A percentile compares a stretch with the other conserved stretches of the same genome.
Evolutionary conservation across 1,140 invertebrate genomes (phyloP).

Genomic region (Ostrea denselamellosa): DNA sequence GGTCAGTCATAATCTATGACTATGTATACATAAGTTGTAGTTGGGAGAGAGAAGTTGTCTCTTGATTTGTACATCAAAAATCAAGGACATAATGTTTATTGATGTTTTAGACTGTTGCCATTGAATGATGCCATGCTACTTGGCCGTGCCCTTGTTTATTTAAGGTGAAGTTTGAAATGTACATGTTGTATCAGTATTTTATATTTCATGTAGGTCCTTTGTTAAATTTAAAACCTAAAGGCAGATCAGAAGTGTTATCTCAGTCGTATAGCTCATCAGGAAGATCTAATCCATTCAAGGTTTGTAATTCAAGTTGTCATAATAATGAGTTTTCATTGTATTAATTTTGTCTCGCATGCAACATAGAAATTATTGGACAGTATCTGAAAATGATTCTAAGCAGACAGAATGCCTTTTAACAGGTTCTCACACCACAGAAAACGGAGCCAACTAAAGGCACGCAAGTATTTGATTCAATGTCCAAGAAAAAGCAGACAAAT

Average conservation of each 20-base stretch:
- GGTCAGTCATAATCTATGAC: too few species aligned
- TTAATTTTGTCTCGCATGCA: not conserved
- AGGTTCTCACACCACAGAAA: constrained; percentile 39
- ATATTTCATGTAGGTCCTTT: constrained; percentile 61
- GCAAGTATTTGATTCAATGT: constrained; percentile 75
- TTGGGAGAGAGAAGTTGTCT: too few species aligned
- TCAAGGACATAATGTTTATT: too few species aligned
- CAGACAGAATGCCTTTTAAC: not conserved
- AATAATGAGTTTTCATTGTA: not conserved
- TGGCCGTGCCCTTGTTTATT: too few species aligned
- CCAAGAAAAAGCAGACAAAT: constrained; percentile 68
- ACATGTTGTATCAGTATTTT: not conserved
- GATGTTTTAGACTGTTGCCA: too few species aligned
- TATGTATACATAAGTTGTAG: too few species aligned
- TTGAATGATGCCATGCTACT: too few species aligned
- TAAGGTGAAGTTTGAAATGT: too few species aligned
- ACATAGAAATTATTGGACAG: not conserved
- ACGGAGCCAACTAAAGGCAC: constrained; percentile 65
- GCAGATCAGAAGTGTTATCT: constrained; percentile 52
- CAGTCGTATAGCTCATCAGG: constrained; percentile 54
- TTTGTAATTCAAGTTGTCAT: constrained; percentile 43
- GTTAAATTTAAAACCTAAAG: constrained; percentile 63
- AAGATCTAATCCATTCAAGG: constrained; percentile 72
- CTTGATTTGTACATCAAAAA: too few species aligned
- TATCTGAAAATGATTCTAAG: not conserved